Percentiles rank a stretch among this genome's conserved stretches.
These are phyloP conservation scores for Napeogenes sylphis DNA, from an alignment of 2,888 invertebrate genomes.

Conservation along the genomic window DNA sequence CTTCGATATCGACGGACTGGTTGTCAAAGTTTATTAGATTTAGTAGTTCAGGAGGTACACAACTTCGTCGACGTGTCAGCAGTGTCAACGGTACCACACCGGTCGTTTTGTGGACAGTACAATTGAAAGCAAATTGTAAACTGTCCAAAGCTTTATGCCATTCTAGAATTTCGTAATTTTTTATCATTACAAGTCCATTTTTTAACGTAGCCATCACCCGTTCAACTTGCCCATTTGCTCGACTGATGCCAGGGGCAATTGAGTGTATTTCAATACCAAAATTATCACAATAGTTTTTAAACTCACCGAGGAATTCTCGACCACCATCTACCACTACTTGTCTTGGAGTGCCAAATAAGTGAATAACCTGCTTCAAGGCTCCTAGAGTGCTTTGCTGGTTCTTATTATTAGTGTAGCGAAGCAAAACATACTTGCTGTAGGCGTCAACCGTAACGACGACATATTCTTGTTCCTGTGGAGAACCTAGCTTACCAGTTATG, in stretches of 20 bases:
- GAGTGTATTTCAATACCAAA: slow-evolving; percentile 26
- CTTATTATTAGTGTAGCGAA: slow-evolving; percentile 23
- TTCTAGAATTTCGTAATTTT: slow-evolving; percentile 32
- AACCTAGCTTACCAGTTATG: slow-evolving; percentile 31
- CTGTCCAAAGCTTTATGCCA: slow-evolving; percentile 32
- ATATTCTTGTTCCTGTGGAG: slow-evolving; percentile 26
- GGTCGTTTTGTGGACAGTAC: slow-evolving; percentile 30
- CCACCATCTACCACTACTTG: slow-evolving; percentile 33
- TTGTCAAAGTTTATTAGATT: slow-evolving; percentile 20
- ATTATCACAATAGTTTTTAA: slow-evolving; percentile 25
- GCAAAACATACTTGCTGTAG: slow-evolving; percentile 18
- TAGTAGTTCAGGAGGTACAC: slow-evolving; percentile 28
- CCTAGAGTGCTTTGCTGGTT: slow-evolving; percentile 20
- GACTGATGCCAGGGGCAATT: slow-evolving; percentile 31
- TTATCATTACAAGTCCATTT: slow-evolving; percentile 31
- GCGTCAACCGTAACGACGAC: slow-evolving; percentile 33
- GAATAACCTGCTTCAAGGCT: no score
- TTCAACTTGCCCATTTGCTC: slow-evolving; percentile 34
- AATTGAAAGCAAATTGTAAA: slow-evolving; percentile 34
- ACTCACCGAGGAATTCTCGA: slow-evolving; percentile 30
- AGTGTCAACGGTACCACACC: slow-evolving; percentile 31
- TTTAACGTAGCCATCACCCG: slow-evolving; percentile 30
- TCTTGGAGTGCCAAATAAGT: no score
- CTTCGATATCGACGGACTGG: slow-evolving; percentile 24
- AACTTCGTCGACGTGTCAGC: slow-evolving; percentile 25